These are phyloP conservation scores for Phycodurus eques DNA, from an alignment of 2,113 vertebrate genomes.

Conservation along the genomic window DNA sequence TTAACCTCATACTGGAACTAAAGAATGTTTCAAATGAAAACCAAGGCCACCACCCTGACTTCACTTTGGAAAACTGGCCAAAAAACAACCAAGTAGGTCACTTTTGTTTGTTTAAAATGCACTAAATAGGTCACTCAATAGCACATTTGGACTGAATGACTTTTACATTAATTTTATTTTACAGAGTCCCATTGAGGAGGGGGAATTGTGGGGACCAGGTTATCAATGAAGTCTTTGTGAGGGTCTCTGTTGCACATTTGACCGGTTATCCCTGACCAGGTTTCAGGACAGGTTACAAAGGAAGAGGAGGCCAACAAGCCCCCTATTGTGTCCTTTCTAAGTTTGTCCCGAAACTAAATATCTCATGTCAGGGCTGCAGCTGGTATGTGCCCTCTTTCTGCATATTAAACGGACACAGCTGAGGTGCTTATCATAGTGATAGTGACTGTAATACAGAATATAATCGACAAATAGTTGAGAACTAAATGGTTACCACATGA, in stretches of 20 bases:
- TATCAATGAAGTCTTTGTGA: conserved; percentile 58
- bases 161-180: not conserved
- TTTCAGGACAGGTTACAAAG: conserved; percentile 52
- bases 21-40: not conserved
- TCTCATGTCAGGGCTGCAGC: conserved; percentile 20
- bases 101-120: not conserved
- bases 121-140: not conserved
- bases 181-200: not conserved
- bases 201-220: conserved; percentile 8
- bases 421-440: not conserved
- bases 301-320: conserved; percentile 53
- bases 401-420: not conserved
- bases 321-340: conserved; percentile 53
- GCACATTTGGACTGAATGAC: not conserved
- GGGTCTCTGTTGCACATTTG: conserved; percentile 19
- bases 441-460: conserved; percentile 5
- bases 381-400: conserved; percentile 7
- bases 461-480: not conserved
- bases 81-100: conserved; percentile 9
- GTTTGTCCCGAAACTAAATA: conserved; percentile 51
- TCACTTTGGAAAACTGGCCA: not conserved
- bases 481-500: not conserved
- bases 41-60: not conserved
- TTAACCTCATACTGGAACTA: not conserved
- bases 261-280: conserved; percentile 56